Conservation (phyloP, 2,888 invertebrate genomes). For the Portevinia maculata region DNA sequence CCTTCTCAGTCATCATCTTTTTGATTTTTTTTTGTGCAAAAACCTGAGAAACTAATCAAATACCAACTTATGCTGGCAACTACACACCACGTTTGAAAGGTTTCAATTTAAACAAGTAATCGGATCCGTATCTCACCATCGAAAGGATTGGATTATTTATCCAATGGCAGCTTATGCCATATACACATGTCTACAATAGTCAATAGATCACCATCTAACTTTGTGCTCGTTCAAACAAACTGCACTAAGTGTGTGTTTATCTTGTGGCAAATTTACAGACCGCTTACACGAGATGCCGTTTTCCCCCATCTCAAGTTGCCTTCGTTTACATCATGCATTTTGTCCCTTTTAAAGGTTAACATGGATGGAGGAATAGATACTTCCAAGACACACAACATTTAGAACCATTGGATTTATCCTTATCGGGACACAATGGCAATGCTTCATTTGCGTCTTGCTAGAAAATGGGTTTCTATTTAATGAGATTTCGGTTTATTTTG, state of each 20-base stretch:
- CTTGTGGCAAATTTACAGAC: background rate
- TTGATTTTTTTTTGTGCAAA: too few species aligned
- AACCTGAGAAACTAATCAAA: too few species aligned
- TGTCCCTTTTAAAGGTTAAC: too few species aligned
- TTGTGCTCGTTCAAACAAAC: constrained; percentile 7
- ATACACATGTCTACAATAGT: background rate
- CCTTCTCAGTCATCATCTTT: constrained; percentile 2
- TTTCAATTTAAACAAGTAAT: constrained; percentile 6
- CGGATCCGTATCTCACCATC: constrained; percentile 20
- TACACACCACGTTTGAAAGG: constrained; percentile 8
- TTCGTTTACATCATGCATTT: too few species aligned
- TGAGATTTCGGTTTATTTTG: too few species aligned
- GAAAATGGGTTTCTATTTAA: too few species aligned
- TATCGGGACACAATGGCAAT: too few species aligned
- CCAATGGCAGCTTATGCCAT: background rate
- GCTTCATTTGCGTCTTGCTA: too few species aligned
- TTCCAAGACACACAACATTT: too few species aligned
- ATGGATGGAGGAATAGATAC: too few species aligned
- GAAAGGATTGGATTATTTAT: constrained; percentile 54
- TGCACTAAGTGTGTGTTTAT: constrained; percentile 1
- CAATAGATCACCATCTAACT: constrained; percentile 29
- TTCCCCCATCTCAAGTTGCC: constrained; percentile 19
- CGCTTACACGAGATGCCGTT: background rate
- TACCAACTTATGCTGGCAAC: too few species aligned
- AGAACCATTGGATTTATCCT: too few species aligned